Conservation (phyloP, 2,888 invertebrate species). For the Lithophane socia region DNA sequence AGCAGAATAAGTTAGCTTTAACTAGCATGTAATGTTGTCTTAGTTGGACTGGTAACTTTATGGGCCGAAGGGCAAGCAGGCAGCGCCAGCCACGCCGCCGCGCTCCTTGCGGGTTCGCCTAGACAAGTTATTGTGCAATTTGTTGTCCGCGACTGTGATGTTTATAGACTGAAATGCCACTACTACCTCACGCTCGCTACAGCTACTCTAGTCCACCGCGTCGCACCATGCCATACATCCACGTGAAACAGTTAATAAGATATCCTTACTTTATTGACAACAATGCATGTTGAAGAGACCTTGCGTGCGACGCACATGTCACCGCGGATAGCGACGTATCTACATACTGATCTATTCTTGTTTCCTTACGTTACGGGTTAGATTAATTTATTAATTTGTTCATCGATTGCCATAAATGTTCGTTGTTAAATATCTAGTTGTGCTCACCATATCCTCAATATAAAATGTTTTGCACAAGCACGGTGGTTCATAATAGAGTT, state of each 20-base stretch:
- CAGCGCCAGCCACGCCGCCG: conserved; percentile 75
- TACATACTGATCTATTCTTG: conserved; percentile 73
- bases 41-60: conserved; percentile 82
- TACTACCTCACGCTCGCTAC: conserved; percentile 90
- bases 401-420: conserved; percentile 87
- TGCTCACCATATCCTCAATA: conserved; percentile 81
- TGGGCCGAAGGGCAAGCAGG: conserved; percentile 79
- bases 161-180: conserved; percentile 92
- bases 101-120: conserved; percentile 80
- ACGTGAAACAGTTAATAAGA: conserved; percentile 55
- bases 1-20: conserved; percentile 88
- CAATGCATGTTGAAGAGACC: conserved; percentile 53
- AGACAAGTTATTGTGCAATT: conserved; percentile 89
- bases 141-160: conserved; percentile 92
- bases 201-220: conserved; percentile 88
- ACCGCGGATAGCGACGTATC: conserved; percentile 82
- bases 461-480: conserved; percentile 85
- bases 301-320: conserved; percentile 77
- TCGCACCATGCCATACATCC: conserved; percentile 77
- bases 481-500: conserved; percentile 82
- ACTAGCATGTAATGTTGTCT: conserved; percentile 82
- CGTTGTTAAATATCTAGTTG: conserved; percentile 82
- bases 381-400: conserved; percentile 81
- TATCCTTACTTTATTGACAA: conserved; percentile 42
- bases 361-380: conserved; percentile 84